These are phyloP conservation scores for Onychomys leucogaster DNA, from an alignment of 2,797 vertebrate genomes.

Conservation along the genomic window DNA sequence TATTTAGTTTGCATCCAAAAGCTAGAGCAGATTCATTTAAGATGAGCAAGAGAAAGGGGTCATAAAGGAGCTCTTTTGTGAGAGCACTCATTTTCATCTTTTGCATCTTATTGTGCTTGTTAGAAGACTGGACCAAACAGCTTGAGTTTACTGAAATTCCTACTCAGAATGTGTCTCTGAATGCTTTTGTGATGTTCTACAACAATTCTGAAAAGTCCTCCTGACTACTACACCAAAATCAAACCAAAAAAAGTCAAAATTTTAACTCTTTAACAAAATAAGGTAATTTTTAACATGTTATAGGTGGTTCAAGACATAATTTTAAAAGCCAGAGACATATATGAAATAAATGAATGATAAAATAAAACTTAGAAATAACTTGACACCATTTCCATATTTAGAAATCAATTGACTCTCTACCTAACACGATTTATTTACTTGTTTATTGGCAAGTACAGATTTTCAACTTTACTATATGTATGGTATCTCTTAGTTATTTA, in stretches of 20 bases:
- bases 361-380: conserved; percentile 24
- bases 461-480: not conserved
- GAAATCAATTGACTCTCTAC: not conserved
- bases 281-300: not conserved
- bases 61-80: not conserved
- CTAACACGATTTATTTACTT: not conserved
- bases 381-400: not conserved
- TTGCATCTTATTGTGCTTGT: not conserved
- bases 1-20: conserved; percentile 15
- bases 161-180: not conserved
- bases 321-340: not conserved
- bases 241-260: not conserved
- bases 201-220: not conserved
- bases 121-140: not conserved
- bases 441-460: not conserved
- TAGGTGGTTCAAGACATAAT: not conserved
- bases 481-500: not conserved
- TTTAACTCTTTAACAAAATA: not conserved
- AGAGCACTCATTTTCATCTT: not conserved
- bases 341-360: not conserved
- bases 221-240: not conserved
- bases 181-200: not conserved
- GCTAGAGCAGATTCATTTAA: not conserved
- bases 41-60: not conserved
- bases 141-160: not conserved